Evolutionary conservation across 2,797 vertebrate genomes (phyloP).

Genomic region (Echiichthys vipera): DNA sequence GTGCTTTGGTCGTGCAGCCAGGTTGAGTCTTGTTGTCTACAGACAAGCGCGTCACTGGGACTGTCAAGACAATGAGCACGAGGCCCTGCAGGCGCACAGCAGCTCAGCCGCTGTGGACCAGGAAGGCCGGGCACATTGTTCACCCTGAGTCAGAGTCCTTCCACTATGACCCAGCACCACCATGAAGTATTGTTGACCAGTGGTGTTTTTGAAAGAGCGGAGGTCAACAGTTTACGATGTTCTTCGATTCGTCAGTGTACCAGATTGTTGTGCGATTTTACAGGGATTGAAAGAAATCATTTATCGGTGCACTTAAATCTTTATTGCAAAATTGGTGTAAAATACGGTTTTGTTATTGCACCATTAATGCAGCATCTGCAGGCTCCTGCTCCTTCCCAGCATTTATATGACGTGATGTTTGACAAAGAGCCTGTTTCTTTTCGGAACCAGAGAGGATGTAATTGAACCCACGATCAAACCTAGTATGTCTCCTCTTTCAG

Average conservation of each 20-base stretch:
- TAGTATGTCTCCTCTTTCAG: slow-evolving; percentile 63
- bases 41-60: slow-evolving; percentile 57
- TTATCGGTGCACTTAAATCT: neutral
- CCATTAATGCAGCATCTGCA: slow-evolving; percentile 15
- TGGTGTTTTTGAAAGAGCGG: slow-evolving; percentile 28
- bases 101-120: slow-evolving; percentile 8
- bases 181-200: slow-evolving; percentile 41
- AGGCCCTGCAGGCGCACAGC: slow-evolving; percentile 27
- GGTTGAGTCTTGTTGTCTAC: slow-evolving; percentile 58
- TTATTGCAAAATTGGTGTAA: slow-evolving; percentile 6
- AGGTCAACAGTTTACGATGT: slow-evolving; percentile 37
- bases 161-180: slow-evolving; percentile 11
- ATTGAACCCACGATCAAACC: slow-evolving; percentile 58
- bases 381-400: neutral
- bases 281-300: neutral
- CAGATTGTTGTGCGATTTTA: slow-evolving; percentile 27
- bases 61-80: slow-evolving; percentile 66
- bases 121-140: slow-evolving; percentile 41
- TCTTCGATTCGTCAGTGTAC: slow-evolving; percentile 13
- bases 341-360: neutral
- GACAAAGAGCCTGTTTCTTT: slow-evolving; percentile 51
- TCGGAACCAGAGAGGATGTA: slow-evolving; percentile 45
- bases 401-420: slow-evolving; percentile 36
- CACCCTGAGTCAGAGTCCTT: slow-evolving; percentile 37
- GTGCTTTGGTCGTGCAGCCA: slow-evolving; percentile 33